phyloP scores from a whole-genome alignment of 37 sponge, comb jelly and placozoan species.

The Aplysina aerophoba region DNA sequence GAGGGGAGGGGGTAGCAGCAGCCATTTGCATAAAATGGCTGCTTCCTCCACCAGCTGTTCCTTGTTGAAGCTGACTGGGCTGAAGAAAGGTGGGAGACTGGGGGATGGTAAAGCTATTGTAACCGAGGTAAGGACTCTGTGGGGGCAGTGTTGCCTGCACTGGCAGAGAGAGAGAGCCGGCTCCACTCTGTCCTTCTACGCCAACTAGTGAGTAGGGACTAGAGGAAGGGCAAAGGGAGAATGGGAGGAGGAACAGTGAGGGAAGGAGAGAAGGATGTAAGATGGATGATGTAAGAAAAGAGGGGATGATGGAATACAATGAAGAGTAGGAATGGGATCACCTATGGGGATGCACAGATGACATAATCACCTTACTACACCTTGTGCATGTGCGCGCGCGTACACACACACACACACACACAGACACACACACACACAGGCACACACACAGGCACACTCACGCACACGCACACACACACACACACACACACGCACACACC shows the following conservation, averaged over 20 bases:
- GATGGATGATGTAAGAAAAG: neutral
- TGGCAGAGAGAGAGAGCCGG: neutral
- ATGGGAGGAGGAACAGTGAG: neutral
- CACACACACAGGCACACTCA: no score
- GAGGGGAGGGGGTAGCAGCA: neutral
- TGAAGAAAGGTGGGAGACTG: conserved; percentile 32
- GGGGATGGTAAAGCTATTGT: conserved; percentile 5
- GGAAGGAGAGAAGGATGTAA: neutral
- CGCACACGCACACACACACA: no score
- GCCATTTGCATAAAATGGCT: conserved; percentile 28
- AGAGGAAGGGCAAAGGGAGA: neutral
- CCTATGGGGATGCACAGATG: no score
- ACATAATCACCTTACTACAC: no score
- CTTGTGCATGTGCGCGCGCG: no score
- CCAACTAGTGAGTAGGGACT: neutral
- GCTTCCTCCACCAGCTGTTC: conserved; percentile 4
- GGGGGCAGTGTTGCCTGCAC: neutral
- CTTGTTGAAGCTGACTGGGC: conserved; percentile 1
- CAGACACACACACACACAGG: no score
- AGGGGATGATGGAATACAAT: neutral
- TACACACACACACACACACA: no score
- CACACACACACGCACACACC: no score
- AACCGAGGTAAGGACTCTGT: no score
- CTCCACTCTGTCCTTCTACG: conserved; percentile 14
- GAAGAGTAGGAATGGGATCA: no score